Evolutionary conservation across 1,140 invertebrate genomes (phyloP), one percentile per base, ranked within the genome.

Genomic region (Gonioctena quinquepunctata): DNA sequence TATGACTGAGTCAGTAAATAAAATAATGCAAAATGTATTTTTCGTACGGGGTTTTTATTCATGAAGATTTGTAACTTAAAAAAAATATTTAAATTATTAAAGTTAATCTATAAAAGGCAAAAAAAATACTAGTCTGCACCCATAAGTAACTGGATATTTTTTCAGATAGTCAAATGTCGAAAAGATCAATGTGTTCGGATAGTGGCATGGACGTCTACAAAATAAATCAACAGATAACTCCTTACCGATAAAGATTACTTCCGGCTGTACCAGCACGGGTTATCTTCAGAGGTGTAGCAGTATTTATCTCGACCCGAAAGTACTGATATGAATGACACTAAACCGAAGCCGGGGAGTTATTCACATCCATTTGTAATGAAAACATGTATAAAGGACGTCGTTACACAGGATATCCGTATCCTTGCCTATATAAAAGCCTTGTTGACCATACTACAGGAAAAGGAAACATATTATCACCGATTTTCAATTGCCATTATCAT

Each of bases 391-490:
- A 72, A 72, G 70, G 70, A 72, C 70, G 70, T 76, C 74, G 68
- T 18, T 21, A 72, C 56, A 77, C 79, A 79, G 77, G 79, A 80
- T 79, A 79, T 77, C 76, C 76, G 77, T 80, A 80, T 80, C 77
- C 77, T 80, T 80, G 76, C 73, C 74, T 70, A 74, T 77, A 75
- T 76, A 78, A 79, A 78, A 75, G 74, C 79, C 59, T 61, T 72
- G 65, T 73, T 72, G 67, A 68, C 28, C 66, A 70, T 66, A 69
- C 61, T 69, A 79, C 77, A 77, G 79, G 79, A 80, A 80, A 75
- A 79, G 79, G 79, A 80, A 80, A 78, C 72, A 75, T 78, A 78
- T 80, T 80, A 80, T 80, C 79, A 75, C 71, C 77, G 76, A 80
- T 80, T 79, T 80, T 78, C 79, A 80, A 79, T 80, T 79, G 76